phyloP scores from a whole-genome alignment of 2,113 vertebrate species.

The Nipponia nippon region DNA sequence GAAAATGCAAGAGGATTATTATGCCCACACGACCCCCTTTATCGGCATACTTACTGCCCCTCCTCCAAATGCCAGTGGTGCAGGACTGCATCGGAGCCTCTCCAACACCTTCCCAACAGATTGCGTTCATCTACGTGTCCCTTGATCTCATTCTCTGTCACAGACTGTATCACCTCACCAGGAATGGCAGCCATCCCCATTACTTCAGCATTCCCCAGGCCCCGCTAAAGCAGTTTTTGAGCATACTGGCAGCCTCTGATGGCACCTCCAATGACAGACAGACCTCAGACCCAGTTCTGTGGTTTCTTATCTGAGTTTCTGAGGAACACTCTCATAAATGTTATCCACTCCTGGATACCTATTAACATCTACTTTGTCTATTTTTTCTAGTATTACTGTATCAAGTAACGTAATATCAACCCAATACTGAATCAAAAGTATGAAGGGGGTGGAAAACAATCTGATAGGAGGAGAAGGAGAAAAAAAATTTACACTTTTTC shows the following conservation, averaged over 20 bases:
- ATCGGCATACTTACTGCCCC: neutral
- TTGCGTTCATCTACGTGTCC: fast-evolving
- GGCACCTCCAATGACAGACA: neutral
- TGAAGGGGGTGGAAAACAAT: neutral
- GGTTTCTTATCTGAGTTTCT: neutral
- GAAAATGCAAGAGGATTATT: slow-evolving; percentile 31
- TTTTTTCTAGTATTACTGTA: neutral
- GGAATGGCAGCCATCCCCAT: fast-evolving
- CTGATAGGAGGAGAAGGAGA: neutral
- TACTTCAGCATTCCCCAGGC: neutral
- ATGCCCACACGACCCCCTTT: neutral
- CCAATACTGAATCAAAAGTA: neutral
- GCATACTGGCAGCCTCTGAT: fast-evolving
- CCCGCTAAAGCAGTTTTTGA: neutral
- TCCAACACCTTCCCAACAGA: neutral
- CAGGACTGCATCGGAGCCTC: neutral
- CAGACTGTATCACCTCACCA: neutral
- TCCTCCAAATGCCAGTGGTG: neutral
- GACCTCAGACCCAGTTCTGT: neutral
- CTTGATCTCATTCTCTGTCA: neutral
- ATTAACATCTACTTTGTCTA: neutral
- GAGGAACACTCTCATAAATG: neutral
- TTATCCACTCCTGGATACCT: neutral
- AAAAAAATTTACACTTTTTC: neutral
- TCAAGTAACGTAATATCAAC: neutral